Percentiles rank a stretch among this genome's conserved stretches.
Evolutionary conservation across 1,140 invertebrate species (phyloP).

Genomic region (Drosophila ercepeae): DNA sequence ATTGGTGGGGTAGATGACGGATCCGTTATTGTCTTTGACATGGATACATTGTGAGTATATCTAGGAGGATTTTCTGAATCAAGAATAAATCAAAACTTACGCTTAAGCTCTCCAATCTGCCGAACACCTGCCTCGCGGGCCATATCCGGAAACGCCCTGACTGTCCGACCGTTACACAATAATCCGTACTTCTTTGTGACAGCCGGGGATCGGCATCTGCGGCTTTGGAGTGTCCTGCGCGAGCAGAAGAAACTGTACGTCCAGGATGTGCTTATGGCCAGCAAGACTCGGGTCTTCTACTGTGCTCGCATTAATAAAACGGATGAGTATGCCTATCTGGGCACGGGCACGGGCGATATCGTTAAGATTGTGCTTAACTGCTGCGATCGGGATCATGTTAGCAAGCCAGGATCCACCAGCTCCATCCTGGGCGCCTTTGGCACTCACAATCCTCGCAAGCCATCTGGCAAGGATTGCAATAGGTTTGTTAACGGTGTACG

Average conservation of each 20-base stretch:
- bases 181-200: conserved; percentile 87
- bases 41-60: conserved; percentile 84
- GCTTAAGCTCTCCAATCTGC: conserved; percentile 85
- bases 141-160: conserved; percentile 88
- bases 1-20: conserved; percentile 95
- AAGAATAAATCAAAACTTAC: too few relatives aligned
- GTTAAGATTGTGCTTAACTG: conserved; percentile 88
- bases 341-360: conserved; percentile 90
- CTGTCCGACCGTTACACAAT: conserved; percentile 85
- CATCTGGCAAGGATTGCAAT: conserved; percentile 76
- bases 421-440: conserved; percentile 89
- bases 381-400: conserved; percentile 85
- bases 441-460: conserved; percentile 75
- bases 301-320: conserved; percentile 87
- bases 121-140: conserved; percentile 87
- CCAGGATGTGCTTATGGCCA: conserved; percentile 89
- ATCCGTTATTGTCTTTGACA: conserved; percentile 90
- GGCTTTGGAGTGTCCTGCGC: conserved; percentile 91
- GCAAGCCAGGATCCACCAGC: conserved; percentile 85
- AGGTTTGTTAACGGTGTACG: conserved; percentile 87
- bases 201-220: conserved; percentile 88
- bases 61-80: background rate
- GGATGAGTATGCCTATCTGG: conserved; percentile 91
- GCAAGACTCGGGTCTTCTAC: conserved; percentile 88
- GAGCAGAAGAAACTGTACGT: conserved; percentile 88